Conservation (phyloP, 1,140 invertebrate genomes). For the Caligus rogercresseyi region DNA sequence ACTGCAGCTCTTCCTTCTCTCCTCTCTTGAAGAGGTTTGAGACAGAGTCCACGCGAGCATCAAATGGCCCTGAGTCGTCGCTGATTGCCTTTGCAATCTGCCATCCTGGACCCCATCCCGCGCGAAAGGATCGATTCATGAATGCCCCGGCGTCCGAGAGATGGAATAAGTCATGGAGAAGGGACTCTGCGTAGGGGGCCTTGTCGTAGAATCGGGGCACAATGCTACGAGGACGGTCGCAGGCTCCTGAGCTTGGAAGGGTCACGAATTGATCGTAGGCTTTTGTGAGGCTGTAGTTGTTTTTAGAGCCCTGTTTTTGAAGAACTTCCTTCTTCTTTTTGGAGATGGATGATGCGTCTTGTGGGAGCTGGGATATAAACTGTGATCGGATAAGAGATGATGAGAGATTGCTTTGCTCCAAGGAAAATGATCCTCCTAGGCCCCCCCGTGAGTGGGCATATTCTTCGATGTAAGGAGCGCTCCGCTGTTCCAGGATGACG, state of each 20-base stretch:
- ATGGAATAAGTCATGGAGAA: slow-evolving; percentile 30
- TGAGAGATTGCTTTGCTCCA: background rate
- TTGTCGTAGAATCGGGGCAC: slow-evolving; percentile 7
- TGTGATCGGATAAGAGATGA: slow-evolving; percentile 14
- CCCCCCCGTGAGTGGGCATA: slow-evolving; percentile 1
- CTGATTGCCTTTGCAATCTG: slow-evolving; percentile 33
- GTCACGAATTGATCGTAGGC: slow-evolving; percentile 8
- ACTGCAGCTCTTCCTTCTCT: slow-evolving; percentile 31
- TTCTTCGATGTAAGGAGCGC: slow-evolving; percentile 3
- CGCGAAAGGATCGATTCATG: slow-evolving; percentile 47
- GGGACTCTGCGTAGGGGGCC: slow-evolving; percentile 8
- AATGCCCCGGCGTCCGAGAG: slow-evolving; percentile 42
- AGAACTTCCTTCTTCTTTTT: background rate
- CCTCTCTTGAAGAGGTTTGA: slow-evolving; percentile 26
- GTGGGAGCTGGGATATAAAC: background rate
- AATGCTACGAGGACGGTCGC: background rate
- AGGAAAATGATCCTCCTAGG: background rate
- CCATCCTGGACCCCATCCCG: slow-evolving; percentile 52
- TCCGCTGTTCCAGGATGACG: slow-evolving; percentile 13
- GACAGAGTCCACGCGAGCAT: background rate
- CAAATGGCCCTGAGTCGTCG: background rate
- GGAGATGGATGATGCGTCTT: background rate
- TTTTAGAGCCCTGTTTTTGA: background rate
- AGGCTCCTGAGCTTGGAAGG: slow-evolving; percentile 4
- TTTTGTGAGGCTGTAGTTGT: background rate